Conservation (phyloP, 2,113 vertebrate genomes). For the Promerops cafer region DNA sequence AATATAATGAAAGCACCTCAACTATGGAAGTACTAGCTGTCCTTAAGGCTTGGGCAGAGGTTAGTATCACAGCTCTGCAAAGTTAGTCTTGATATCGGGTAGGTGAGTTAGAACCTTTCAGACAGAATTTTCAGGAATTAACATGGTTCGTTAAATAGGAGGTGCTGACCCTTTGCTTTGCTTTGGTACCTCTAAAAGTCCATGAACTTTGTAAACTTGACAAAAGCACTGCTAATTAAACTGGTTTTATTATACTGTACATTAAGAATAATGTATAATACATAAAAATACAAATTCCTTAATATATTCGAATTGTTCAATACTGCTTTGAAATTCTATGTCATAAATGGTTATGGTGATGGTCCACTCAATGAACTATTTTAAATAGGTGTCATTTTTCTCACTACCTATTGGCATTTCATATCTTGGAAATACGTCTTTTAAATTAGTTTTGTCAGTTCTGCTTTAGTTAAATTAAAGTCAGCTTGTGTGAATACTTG, state of each 20-base stretch:
- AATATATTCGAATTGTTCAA: background rate
- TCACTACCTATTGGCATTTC: background rate
- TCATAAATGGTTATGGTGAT: background rate
- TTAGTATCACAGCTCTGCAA: background rate
- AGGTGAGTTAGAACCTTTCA: background rate
- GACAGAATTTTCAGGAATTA: background rate
- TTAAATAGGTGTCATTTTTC: background rate
- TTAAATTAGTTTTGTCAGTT: background rate
- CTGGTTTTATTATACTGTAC: background rate
- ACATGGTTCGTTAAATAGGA: background rate
- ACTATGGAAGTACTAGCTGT: slow-evolving; percentile 93
- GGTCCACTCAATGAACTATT: background rate
- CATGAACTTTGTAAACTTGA: background rate
- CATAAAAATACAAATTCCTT: background rate
- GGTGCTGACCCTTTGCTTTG: background rate
- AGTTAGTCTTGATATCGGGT: background rate
- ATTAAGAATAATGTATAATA: background rate
- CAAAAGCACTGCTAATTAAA: background rate
- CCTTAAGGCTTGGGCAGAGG: slow-evolving; percentile 95
- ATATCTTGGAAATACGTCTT: background rate
- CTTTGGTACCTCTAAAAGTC: background rate
- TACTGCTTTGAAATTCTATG: background rate
- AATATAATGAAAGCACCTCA: slow-evolving; percentile 87
- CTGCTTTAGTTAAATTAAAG: background rate
- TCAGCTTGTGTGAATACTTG: background rate